Conservation (phyloP, 2,113 vertebrate genomes). For the Sakesphorus luctuosus region DNA sequence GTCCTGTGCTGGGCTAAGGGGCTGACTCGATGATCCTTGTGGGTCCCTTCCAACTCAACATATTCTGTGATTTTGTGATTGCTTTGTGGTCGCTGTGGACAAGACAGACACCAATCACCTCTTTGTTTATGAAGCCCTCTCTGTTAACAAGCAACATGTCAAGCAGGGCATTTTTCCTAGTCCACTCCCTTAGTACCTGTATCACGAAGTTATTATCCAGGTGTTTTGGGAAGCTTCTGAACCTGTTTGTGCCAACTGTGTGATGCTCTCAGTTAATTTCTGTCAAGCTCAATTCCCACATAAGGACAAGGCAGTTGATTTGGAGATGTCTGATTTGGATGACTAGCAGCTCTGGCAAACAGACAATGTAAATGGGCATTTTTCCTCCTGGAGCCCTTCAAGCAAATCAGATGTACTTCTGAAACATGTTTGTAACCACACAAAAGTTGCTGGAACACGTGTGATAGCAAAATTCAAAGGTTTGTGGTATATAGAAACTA, state of each 20-base stretch:
- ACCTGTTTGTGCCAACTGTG: background rate
- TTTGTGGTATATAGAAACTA: background rate
- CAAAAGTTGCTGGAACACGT: background rate
- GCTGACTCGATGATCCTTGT: background rate
- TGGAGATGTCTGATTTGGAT: background rate
- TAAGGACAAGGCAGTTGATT: background rate
- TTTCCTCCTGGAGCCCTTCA: background rate
- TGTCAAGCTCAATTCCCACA: background rate
- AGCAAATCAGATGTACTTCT: background rate
- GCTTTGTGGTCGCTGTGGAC: background rate
- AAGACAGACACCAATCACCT: background rate
- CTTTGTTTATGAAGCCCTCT: background rate
- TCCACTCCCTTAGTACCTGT: background rate
- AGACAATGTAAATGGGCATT: accelerated
- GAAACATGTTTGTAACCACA: background rate
- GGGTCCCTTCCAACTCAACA: background rate
- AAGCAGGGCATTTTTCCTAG: background rate
- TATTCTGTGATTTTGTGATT: background rate
- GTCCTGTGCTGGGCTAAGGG: background rate
- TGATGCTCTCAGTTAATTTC: background rate
- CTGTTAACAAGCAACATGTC: background rate
- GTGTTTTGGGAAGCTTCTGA: background rate
- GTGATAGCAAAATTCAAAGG: background rate
- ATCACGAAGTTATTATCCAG: background rate
- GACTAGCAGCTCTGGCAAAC: background rate